phyloP scores from a whole-genome alignment of 2,797 vertebrate genomes.

The Diplodus puntazzo region DNA sequence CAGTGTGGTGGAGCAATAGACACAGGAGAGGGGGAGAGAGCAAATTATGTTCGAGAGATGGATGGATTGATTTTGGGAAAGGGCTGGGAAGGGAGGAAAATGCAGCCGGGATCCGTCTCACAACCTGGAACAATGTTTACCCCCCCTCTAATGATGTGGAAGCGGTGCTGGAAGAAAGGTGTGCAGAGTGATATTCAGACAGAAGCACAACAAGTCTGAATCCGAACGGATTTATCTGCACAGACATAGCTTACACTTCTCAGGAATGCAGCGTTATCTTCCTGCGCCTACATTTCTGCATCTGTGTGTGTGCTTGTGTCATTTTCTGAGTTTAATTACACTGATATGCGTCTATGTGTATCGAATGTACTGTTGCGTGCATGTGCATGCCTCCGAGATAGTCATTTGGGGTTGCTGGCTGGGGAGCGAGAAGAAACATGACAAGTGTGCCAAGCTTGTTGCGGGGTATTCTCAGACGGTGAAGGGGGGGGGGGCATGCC shows the following conservation, averaged over 20 bases:
- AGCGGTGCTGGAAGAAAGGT: constrained; percentile 24
- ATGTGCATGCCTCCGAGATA: constrained; percentile 44
- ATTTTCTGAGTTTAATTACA: constrained; percentile 50
- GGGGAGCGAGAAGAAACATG: constrained; percentile 61
- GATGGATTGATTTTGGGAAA: neutral
- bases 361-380: constrained; percentile 10
- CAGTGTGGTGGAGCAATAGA: neutral
- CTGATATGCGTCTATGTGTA: constrained; percentile 24
- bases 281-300: constrained; percentile 14
- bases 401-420: constrained; percentile 55
- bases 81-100: constrained; percentile 8
- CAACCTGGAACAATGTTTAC: constrained; percentile 53
- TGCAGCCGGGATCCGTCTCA: constrained; percentile 40
- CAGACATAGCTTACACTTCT: neutral
- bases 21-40: constrained; percentile 21
- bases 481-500: constrained; percentile 28
- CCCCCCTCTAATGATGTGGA: constrained; percentile 26
- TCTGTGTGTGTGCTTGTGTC: constrained; percentile 8
- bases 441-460: constrained; percentile 65
- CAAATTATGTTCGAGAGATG: neutral
- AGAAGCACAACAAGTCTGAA: constrained; percentile 13
- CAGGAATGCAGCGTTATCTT: constrained; percentile 14
- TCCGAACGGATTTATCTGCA: constrained; percentile 41
- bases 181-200: constrained; percentile 23
- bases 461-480: constrained; percentile 64